Conservation (phyloP, 2,113 vertebrate genomes). For the Heterochromis multidens region DNA sequence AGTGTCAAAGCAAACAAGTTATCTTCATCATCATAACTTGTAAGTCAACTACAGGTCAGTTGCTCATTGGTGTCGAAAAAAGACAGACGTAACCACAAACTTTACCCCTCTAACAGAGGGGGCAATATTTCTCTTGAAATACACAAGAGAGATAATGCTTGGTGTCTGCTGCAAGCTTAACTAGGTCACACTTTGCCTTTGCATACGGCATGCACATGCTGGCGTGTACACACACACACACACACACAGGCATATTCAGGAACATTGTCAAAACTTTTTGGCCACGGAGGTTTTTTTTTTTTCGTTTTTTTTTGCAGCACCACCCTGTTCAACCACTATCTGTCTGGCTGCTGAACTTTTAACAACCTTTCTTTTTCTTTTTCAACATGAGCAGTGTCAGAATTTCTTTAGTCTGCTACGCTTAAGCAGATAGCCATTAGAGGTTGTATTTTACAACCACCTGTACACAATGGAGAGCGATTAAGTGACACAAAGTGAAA, state of each 20-base stretch:
- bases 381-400: neutral
- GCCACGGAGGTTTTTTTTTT: neutral
- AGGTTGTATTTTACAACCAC: neutral
- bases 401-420: neutral
- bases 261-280: neutral
- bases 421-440: neutral
- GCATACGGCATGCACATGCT: neutral
- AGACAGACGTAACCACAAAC: neutral
- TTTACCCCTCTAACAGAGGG: neutral
- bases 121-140: neutral
- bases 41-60: conserved; percentile 5
- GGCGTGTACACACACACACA: neutral
- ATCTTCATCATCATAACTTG: neutral
- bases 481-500: neutral
- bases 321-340: conserved; percentile 16
- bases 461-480: neutral
- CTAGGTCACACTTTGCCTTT: conserved; percentile 8
- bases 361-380: conserved; percentile 9
- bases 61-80: neutral
- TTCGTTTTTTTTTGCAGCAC: neutral
- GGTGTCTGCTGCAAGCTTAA: conserved; percentile 1
- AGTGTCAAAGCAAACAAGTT: neutral
- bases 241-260: neutral
- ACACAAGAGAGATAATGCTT: neutral
- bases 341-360: conserved; percentile 46